Percentiles rank a stretch among this genome's conserved stretches.
Evolutionary conservation across 1,140 invertebrate species (phyloP).

Genomic region (fruit fly (Drosophila melanogaster)): Release_6_plus_ISO1_MT NT_037436.4:1263001-1263500

Average conservation of each 20-base stretch:
- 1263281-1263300: conserved; percentile 1
- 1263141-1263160: conserved; percentile 33
- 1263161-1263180: conserved; percentile 21
- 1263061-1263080: conserved; percentile 53
- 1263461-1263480: conserved; percentile 13
- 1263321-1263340: not conserved
- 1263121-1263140: conserved; percentile 49
- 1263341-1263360: not conserved
- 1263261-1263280: not conserved
- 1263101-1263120: conserved; percentile 22
- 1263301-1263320: not conserved
- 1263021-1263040: conserved; percentile 35
- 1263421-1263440: conserved; percentile 2
- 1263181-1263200: conserved; percentile 32
- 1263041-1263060: conserved; percentile 48
- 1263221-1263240: conserved; percentile 41
- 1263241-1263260: conserved; percentile 34
- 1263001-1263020: conserved; percentile 4
- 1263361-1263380: not conserved
- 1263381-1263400: conserved; percentile 19
- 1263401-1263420: conserved; percentile 3
- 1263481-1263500: conserved; percentile 31
- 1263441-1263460: conserved; percentile 43
- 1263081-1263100: conserved; percentile 48
- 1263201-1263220: conserved; percentile 29